Percentiles rank a stretch among this genome's conserved stretches.
These are phyloP conservation scores for Montipora capitata DNA, from an alignment of 92 coral and sea anemone species.

Conservation along the genomic window DNA sequence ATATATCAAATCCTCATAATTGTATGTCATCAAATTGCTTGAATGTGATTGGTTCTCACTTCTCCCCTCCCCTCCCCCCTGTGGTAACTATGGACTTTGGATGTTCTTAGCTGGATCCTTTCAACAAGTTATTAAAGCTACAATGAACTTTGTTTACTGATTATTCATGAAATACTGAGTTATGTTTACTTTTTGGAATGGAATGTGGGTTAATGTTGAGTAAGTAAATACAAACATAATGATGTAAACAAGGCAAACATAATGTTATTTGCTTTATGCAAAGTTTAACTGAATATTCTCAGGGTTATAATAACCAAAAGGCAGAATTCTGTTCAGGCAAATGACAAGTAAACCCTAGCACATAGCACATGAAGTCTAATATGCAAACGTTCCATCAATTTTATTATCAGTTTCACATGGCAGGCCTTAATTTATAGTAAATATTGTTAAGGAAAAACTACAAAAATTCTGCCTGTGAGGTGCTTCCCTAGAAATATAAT, in stretches of 20 bases:
- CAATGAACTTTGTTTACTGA: too few relatives aligned
- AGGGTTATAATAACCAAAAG: not conserved
- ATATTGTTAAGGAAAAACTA: not conserved
- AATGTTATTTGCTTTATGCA: too few relatives aligned
- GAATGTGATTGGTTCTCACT: slow-evolving; percentile 1
- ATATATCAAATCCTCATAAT: too few relatives aligned
- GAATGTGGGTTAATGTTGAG: not conserved
- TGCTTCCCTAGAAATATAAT: not conserved
- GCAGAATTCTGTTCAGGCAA: slow-evolving; percentile 13
- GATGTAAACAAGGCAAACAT: too few relatives aligned
- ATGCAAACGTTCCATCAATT: not conserved
- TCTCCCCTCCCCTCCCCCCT: too few relatives aligned
- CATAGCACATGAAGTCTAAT: slow-evolving; percentile 1
- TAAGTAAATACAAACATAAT: too few relatives aligned
- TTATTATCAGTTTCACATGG: not conserved
- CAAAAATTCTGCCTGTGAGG: not conserved
- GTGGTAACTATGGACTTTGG: too few relatives aligned
- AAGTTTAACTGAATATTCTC: not conserved
- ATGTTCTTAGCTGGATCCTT: too few relatives aligned
- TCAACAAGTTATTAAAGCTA: too few relatives aligned
- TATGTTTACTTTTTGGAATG: not conserved
- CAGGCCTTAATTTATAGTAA: not conserved
- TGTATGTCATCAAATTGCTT: too few relatives aligned
- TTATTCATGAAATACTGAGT: not conserved
- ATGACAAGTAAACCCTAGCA: slow-evolving; percentile 30